These are phyloP conservation scores for Coelinius sp. DNA, from an alignment of 2,888 invertebrate species.

Conservation along the genomic window DNA sequence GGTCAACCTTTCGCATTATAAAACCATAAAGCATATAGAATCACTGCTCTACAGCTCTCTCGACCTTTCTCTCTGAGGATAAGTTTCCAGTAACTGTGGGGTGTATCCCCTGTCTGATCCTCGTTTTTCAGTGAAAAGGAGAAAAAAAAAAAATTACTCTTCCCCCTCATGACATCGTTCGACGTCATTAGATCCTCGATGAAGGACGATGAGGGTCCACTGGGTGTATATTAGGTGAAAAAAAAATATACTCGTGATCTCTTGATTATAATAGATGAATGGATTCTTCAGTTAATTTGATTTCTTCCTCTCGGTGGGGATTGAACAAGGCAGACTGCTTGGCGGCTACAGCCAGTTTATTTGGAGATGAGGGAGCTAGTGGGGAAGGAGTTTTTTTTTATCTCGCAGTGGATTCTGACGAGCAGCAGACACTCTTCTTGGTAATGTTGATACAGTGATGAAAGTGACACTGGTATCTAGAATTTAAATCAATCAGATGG, in stretches of 20 bases:
- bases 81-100: neutral
- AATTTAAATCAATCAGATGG: no score
- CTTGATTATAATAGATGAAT: constrained; percentile 27
- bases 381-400: neutral
- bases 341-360: constrained; percentile 26
- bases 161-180: constrained; percentile 46
- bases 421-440: neutral
- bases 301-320: neutral
- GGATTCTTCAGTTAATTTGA: constrained; percentile 37
- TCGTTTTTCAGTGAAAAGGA: constrained; percentile 36
- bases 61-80: constrained; percentile 3
- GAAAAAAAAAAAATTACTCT: constrained; percentile 42
- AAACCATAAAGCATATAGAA: constrained; percentile 65
- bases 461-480: no score
- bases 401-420: neutral
- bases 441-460: neutral
- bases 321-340: constrained; percentile 20
- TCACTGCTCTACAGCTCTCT: constrained; percentile 43
- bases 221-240: constrained; percentile 40
- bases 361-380: constrained; percentile 31
- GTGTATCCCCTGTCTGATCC: constrained; percentile 33
- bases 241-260: constrained; percentile 34
- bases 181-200: constrained; percentile 50
- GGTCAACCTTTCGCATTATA: constrained; percentile 67
- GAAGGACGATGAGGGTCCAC: constrained; percentile 37